Percentiles rank a stretch among this genome's conserved stretches.
phyloP scores from a whole-genome alignment of 2,113 vertebrate species.

The Climacteris rufus region DNA sequence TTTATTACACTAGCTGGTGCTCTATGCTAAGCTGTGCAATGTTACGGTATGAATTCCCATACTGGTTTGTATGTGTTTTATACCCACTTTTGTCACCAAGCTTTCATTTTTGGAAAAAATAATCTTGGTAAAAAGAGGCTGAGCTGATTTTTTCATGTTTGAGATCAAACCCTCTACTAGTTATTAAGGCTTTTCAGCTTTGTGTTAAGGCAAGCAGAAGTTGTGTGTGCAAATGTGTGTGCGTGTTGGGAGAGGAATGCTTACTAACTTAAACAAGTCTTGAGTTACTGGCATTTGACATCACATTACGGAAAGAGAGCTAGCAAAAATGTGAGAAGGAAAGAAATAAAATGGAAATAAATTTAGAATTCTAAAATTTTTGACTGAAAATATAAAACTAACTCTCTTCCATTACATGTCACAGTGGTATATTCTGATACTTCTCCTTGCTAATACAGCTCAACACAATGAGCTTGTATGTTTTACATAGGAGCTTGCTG shows the following conservation, averaged over 20 bases:
- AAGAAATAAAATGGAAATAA: not conserved
- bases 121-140: not conserved
- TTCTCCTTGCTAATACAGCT: not conserved
- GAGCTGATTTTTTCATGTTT: not conserved
- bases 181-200: not conserved
- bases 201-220: not conserved
- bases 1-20: slow-evolving; percentile 26
- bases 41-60: not conserved
- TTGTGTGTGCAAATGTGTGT: not conserved
- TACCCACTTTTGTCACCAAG: not conserved
- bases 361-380: not conserved
- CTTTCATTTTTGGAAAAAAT: not conserved
- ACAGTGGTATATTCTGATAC: not conserved
- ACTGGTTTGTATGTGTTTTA: not conserved
- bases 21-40: not conserved
- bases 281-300: not conserved
- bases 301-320: not conserved
- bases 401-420: not conserved
- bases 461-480: not conserved
- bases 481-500: not conserved
- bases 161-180: not conserved
- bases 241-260: not conserved
- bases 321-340: not conserved
- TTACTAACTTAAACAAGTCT: not conserved
- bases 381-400: not conserved